Percentiles rank a stretch among this genome's conserved stretches.
Conservation (phyloP, 2,797 vertebrate genomes). For the Pyrocephalus nanus region DNA sequence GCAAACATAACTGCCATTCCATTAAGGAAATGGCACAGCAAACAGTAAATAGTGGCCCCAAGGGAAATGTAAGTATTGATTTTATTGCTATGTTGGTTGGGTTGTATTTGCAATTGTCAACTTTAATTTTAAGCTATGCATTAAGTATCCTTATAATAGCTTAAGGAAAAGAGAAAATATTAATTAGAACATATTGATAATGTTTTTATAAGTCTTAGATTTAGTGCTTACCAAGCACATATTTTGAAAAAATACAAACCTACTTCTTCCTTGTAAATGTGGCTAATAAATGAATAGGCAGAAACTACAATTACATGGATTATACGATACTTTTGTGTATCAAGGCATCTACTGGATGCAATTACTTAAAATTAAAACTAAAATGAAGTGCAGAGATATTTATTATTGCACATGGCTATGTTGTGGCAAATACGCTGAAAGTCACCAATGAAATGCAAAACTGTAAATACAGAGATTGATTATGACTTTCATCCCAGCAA, state of each 20-base stretch:
- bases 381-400: neutral
- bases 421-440: neutral
- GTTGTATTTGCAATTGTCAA: slow-evolving; percentile 86
- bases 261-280: neutral
- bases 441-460: neutral
- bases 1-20: slow-evolving; percentile 84
- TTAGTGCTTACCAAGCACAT: slow-evolving; percentile 33
- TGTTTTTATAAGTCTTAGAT: slow-evolving; percentile 66
- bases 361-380: slow-evolving; percentile 40
- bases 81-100: slow-evolving; percentile 84
- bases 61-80: slow-evolving; percentile 87
- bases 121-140: slow-evolving; percentile 81
- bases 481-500: neutral
- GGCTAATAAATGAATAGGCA: slow-evolving; percentile 42
- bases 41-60: slow-evolving; percentile 84
- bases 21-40: slow-evolving; percentile 85
- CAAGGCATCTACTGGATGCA: neutral
- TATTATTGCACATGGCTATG: neutral
- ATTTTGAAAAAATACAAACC: slow-evolving; percentile 50
- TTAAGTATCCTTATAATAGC: slow-evolving; percentile 80
- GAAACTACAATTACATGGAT: slow-evolving; percentile 43
- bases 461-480: neutral
- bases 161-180: slow-evolving; percentile 78
- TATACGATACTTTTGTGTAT: slow-evolving; percentile 17
- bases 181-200: slow-evolving; percentile 79